Evolutionary conservation across 1,140 invertebrate genomes (phyloP), one percentile per base, ranked within the genome.

Genomic region (Orchestia grillus): DNA sequence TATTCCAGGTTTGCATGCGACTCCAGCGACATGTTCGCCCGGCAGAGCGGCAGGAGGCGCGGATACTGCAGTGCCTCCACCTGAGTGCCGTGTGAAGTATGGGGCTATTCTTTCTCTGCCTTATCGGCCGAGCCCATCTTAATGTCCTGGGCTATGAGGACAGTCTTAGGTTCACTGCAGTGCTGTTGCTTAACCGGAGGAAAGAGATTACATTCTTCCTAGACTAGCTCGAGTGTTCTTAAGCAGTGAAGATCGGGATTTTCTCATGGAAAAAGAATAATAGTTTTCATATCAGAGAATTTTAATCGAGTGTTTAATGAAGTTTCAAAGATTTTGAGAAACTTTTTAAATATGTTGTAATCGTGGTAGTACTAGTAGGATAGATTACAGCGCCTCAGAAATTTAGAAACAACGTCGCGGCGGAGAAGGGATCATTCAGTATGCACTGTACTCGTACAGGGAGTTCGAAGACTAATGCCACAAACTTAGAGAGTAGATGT

Each of bases 61-160:
- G 62, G 28, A 36, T 36, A 77, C 62, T 77, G 62, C 15, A 77
- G 62, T 77, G 62, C 8, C 40, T 6, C 6, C 92, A 45, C 92
- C 92, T 94, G 41, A 47, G 92, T 47, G 44, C 44, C 90, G 23
- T 94, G 92, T 94, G 92, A 94, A 15, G 44, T n/a, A 94, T 94
- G 43, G 92, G 0, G 0, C 44, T 44, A 94, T 94, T 94, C 92
- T 94, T 47, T 44, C 19, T 94, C 43, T 15, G 40, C 44, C 92
- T 94, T 94, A 94, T 94, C 92, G 40, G 43, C 36, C 44, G 44
- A 44, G 92, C 36, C 44, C 92, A 94, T 94, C 92, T 94, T 94
- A 94, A 94, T 94, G 44, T 94, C 8, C 8, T 23, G 1, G 44
- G 40, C 43, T 42, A 6, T 47, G 92, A 94, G 92, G 92, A 94